Conservation (phyloP, 2,797 vertebrate species). For the Hydrophis major region DNA sequence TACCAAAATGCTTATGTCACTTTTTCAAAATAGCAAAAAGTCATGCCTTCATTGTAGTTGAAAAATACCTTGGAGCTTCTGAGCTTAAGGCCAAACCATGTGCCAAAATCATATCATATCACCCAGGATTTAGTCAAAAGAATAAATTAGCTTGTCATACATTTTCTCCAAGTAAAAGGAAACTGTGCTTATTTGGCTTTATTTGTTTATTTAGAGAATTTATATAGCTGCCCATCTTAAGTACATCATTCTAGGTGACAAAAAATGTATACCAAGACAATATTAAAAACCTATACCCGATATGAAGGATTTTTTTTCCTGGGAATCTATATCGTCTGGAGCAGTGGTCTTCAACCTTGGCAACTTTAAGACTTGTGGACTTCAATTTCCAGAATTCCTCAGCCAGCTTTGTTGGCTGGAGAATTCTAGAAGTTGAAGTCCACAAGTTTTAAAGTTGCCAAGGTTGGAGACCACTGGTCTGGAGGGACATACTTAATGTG, state of each 20-base stretch:
- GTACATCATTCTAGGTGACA: not conserved
- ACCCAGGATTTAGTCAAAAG: conserved; percentile 37
- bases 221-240: not conserved
- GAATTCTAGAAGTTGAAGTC: too few species aligned
- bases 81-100: conserved; percentile 50
- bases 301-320: not conserved
- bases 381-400: too few species aligned
- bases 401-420: too few species aligned
- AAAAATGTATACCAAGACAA: not conserved
- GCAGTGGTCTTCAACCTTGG: too few species aligned
- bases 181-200: not conserved
- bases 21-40: not conserved
- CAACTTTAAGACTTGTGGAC: too few species aligned
- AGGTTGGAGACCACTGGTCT: too few species aligned
- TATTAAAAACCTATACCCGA: not conserved
- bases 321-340: not conserved
- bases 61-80: not conserved
- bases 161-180: conserved; percentile 33
- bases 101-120: conserved; percentile 46
- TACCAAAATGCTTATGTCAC: not conserved
- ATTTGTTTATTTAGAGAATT: not conserved
- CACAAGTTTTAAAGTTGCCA: too few species aligned
- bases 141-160: conserved; percentile 51
- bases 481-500: not conserved
- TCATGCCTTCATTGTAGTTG: not conserved